Percentiles rank a stretch among this genome's conserved stretches.
phyloP scores from a whole-genome alignment of 2,113 vertebrate species.

The Petrocephalus microphthalmus region DNA sequence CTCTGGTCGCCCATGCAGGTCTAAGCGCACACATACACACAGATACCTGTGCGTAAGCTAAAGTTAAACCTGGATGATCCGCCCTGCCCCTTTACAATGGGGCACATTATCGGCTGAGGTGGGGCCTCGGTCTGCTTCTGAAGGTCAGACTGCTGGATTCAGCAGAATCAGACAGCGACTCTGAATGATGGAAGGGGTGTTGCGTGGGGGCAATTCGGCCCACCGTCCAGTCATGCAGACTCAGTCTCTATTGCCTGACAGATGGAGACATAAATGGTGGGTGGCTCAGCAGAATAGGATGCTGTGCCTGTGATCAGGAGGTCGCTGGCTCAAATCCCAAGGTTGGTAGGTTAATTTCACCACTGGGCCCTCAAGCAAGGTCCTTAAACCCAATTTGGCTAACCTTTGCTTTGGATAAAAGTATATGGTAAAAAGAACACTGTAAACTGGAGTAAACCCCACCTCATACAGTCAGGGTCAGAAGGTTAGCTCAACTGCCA shows the following conservation, averaged over 20 bases:
- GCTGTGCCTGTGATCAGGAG: not conserved
- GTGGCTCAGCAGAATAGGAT: not conserved
- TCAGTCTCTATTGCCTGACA: not conserved
- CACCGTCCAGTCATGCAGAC: not conserved
- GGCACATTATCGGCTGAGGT: not conserved
- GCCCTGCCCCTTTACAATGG: not conserved
- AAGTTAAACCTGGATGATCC: conserved; percentile 8
- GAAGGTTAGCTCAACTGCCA: not conserved
- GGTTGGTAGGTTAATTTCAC: not conserved
- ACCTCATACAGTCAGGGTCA: not conserved
- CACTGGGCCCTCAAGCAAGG: not conserved
- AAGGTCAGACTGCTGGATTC: conserved; percentile 11
- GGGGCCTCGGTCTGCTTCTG: not conserved
- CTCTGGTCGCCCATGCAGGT: not conserved
- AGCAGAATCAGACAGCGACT: not conserved
- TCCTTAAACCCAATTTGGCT: not conserved
- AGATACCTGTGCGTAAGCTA: not conserved
- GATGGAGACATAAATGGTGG: not conserved
- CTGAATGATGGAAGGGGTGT: not conserved
- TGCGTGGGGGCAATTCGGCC: not conserved
- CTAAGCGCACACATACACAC: not conserved
- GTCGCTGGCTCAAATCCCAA: not conserved
- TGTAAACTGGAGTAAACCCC: not conserved
- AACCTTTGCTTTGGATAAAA: not conserved
- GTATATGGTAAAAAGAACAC: not conserved